Conservation (phyloP, 2,113 vertebrate species). For the Chaetops frenatus region DNA sequence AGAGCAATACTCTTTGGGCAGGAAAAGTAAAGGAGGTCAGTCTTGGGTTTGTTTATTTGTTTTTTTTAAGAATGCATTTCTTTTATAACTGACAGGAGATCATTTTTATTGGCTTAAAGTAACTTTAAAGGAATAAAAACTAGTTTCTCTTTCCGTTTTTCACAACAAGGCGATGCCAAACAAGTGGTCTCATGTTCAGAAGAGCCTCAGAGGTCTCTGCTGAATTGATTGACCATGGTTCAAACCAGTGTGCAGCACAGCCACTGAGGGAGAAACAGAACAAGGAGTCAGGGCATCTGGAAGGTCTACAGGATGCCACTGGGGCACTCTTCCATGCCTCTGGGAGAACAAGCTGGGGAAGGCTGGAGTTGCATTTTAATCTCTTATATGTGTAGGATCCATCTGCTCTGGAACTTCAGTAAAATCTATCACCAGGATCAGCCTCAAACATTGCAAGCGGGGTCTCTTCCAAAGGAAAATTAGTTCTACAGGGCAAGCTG, state of each 20-base stretch:
- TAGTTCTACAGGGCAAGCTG: background rate
- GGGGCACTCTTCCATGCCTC: background rate
- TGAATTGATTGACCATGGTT: background rate
- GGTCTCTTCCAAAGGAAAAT: background rate
- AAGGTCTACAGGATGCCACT: background rate
- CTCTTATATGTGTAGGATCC: background rate
- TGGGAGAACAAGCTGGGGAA: background rate
- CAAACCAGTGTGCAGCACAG: constrained; percentile 39
- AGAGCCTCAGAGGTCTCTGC: background rate
- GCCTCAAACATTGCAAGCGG: background rate
- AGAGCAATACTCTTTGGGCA: background rate
- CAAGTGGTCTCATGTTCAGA: background rate
- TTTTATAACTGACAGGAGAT: background rate
- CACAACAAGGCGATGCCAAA: background rate
- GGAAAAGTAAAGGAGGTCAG: background rate
- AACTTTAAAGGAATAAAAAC: background rate
- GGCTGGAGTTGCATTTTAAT: background rate
- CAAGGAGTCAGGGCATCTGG: background rate
- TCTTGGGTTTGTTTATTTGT: background rate
- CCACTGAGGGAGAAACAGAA: constrained; percentile 34
- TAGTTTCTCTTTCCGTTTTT: background rate
- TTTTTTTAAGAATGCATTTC: background rate
- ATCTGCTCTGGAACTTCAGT: background rate
- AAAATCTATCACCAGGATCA: background rate
- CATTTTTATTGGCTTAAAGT: background rate